Evolutionary conservation across 2,888 invertebrate genomes (phyloP).

Genomic region (Eupeodes latifasciatus): DNA sequence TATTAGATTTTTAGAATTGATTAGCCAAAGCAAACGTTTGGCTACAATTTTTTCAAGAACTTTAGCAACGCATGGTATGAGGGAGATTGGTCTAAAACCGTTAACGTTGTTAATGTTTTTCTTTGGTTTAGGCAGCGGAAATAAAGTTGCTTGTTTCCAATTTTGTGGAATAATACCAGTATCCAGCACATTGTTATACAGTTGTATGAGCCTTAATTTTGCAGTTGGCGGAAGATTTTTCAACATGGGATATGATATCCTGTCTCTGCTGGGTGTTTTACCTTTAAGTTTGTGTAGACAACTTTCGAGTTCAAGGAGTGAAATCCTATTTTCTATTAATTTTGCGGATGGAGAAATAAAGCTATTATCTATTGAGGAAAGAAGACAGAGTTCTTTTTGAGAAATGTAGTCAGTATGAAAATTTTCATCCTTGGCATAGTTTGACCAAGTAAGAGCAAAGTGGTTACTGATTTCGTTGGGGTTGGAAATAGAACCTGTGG

Average conservation of each 20-base stretch:
- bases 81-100: constrained; percentile 9
- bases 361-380: neutral
- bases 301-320: neutral
- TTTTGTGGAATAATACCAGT: too few species aligned
- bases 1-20: neutral
- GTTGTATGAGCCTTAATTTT: too few species aligned
- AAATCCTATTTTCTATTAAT: neutral
- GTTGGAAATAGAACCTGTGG: neutral
- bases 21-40: constrained; percentile 6
- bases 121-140: neutral
- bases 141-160: too few species aligned
- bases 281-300: neutral
- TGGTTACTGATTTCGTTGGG: neutral
- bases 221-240: too few species aligned
- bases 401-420: neutral
- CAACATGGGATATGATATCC: constrained; percentile 21
- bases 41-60: neutral
- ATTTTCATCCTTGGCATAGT: neutral
- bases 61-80: neutral
- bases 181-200: too few species aligned
- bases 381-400: neutral
- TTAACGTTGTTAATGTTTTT: neutral
- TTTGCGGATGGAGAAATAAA: too few species aligned
- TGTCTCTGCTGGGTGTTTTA: neutral
- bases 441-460: neutral